These are phyloP conservation scores for Cirrhinus molitorella DNA, from an alignment of 2,797 vertebrate species.

Conservation along the genomic window DNA sequence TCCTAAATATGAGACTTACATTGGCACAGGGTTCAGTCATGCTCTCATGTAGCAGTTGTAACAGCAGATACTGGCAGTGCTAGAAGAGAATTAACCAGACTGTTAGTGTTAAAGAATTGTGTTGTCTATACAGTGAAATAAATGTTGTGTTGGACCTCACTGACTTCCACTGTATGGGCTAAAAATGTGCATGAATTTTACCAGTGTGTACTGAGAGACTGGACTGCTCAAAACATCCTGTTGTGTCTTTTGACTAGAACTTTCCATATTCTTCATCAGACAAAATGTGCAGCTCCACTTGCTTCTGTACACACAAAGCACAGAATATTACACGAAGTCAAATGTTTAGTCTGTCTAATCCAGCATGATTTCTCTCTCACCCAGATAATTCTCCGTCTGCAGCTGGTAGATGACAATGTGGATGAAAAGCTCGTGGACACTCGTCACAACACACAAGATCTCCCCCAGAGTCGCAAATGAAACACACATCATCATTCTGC, in stretches of 20 bases:
- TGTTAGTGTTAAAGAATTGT: not conserved
- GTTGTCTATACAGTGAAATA: not conserved
- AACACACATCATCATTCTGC: constrained; percentile 76
- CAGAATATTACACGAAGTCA: not conserved
- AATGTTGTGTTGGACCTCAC: not conserved
- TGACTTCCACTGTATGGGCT: not conserved
- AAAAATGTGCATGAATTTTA: constrained; percentile 43
- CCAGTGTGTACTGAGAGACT: constrained; percentile 59
- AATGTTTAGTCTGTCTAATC: not conserved
- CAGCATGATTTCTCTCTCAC: constrained; percentile 62
- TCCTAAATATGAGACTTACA: not conserved
- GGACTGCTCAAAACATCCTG: constrained; percentile 40
- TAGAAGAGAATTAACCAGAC: not conserved
- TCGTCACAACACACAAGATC: constrained; percentile 68
- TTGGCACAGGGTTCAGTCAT: not conserved
- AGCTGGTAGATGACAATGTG: constrained; percentile 72
- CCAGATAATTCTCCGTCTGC: not conserved
- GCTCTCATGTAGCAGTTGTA: constrained; percentile 16
- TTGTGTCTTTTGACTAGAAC: constrained; percentile 45
- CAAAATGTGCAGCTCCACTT: constrained; percentile 78
- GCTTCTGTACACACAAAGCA: not conserved
- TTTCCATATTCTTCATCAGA: constrained; percentile 51
- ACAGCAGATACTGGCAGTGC: constrained; percentile 37
- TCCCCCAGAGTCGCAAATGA: constrained; percentile 60
- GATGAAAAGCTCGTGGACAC: constrained; percentile 78